Conservation (phyloP, 2,888 invertebrate species). For the Ormyrus rosae region DNA sequence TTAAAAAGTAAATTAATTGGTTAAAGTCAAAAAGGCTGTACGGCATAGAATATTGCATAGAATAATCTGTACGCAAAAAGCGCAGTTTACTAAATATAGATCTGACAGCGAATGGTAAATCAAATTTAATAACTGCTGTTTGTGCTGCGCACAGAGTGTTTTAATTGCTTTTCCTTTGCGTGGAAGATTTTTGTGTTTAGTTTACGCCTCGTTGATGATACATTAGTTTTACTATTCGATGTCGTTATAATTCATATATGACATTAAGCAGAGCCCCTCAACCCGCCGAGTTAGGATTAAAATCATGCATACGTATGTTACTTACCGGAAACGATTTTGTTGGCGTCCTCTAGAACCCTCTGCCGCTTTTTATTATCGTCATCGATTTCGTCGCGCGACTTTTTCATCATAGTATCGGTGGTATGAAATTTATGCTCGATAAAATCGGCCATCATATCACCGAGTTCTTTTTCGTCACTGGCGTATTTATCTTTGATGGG, state of each 20-base stretch:
- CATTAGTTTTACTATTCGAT: slow-evolving; percentile 21
- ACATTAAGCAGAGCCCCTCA: slow-evolving; percentile 72
- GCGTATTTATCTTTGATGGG: slow-evolving; percentile 75
- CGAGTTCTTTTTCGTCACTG: slow-evolving; percentile 74
- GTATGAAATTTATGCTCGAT: slow-evolving; percentile 71
- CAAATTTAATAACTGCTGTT: slow-evolving; percentile 17
- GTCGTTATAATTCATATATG: slow-evolving; percentile 19
- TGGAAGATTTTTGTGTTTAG: background rate
- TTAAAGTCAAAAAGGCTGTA: slow-evolving; percentile 53
- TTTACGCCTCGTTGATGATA: background rate
- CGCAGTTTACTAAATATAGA: slow-evolving; percentile 38
- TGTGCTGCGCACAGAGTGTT: too few relatives aligned
- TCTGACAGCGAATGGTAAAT: slow-evolving; percentile 53
- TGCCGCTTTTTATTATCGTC: slow-evolving; percentile 73
- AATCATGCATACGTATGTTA: slow-evolving; percentile 58
- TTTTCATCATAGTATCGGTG: slow-evolving; percentile 72
- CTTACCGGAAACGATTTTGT: slow-evolving; percentile 73
- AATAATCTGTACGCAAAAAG: slow-evolving; percentile 31
- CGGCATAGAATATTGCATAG: slow-evolving; percentile 45
- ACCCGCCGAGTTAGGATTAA: slow-evolving; percentile 64
- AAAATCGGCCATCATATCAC: slow-evolving; percentile 74
- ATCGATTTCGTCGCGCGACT: slow-evolving; percentile 66
- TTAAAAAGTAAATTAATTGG: slow-evolving; percentile 53
- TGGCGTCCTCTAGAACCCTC: slow-evolving; percentile 72
- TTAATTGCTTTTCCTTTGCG: too few relatives aligned